Conservation (phyloP, 2,888 invertebrate genomes). For the Zaprionus obscuricornis region DNA sequence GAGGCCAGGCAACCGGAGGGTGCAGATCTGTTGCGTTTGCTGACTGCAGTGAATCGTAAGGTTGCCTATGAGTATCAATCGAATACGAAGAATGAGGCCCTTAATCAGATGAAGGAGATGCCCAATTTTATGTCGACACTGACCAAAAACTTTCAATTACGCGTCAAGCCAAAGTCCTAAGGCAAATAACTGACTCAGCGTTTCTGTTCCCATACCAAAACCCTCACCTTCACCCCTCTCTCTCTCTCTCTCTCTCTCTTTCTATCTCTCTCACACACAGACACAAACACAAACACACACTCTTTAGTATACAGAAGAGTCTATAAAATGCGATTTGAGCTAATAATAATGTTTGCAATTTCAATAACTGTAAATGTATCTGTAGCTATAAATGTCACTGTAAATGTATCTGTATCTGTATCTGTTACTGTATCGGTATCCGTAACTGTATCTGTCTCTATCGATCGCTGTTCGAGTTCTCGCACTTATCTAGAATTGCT, state of each 20-base stretch:
- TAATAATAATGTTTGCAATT: conserved; percentile 52
- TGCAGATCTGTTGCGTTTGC: conserved; percentile 86
- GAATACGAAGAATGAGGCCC: conserved; percentile 81
- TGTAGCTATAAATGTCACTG: no score
- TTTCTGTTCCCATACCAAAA: background rate
- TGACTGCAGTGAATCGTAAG: conserved; percentile 86
- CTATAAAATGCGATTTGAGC: conserved; percentile 29
- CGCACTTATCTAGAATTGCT: conserved; percentile 70
- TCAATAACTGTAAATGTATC: conserved; percentile 1
- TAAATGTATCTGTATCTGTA: conserved; percentile 29
- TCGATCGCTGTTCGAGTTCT: conserved; percentile 53
- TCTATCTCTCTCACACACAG: no score
- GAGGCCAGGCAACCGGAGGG: conserved; percentile 83
- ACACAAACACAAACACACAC: conserved; percentile 4
- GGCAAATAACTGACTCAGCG: conserved; percentile 23
- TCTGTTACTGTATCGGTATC: no score
- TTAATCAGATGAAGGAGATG: conserved; percentile 87
- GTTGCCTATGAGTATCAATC: conserved; percentile 88
- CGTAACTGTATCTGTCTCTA: conserved; percentile 17
- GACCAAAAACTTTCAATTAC: conserved; percentile 86
- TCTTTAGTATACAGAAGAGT: background rate
- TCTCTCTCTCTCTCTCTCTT: no score
- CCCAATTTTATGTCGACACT: conserved; percentile 88
- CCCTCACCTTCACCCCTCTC: conserved; percentile 21
- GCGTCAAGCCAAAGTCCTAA: conserved; percentile 64